A percentile compares a stretch with the other conserved stretches of the same genome.
Evolutionary conservation across 2,113 vertebrate genomes (phyloP).

Genomic region (Rutilus rutilus): DNA sequence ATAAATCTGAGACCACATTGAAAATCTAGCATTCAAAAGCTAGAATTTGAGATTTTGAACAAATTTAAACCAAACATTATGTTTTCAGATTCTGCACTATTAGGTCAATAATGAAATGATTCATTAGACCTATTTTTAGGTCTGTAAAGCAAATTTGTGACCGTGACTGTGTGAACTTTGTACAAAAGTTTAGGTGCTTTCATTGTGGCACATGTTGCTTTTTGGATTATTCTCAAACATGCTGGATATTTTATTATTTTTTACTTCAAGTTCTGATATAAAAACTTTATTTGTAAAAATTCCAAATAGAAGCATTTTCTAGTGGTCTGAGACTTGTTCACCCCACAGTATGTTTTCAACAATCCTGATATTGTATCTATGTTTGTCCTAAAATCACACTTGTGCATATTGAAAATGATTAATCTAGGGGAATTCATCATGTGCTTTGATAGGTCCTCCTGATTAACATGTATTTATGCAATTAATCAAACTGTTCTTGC

Average conservation of each 20-base stretch:
- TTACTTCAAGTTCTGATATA: neutral
- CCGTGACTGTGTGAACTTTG: neutral
- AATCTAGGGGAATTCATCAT: constrained; percentile 56
- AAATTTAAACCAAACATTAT: neutral
- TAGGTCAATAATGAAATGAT: neutral
- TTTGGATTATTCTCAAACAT: neutral
- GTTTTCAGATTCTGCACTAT: neutral
- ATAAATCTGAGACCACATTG: neutral
- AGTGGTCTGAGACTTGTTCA: neutral
- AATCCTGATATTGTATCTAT: constrained; percentile 35
- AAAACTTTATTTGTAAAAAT: neutral
- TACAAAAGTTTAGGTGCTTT: neutral
- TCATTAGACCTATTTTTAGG: too few relatives aligned
- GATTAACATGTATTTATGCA: constrained; percentile 82
- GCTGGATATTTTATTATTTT: neutral
- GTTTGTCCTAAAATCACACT: constrained; percentile 51
- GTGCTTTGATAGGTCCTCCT: constrained; percentile 71
- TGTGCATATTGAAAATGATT: constrained; percentile 59
- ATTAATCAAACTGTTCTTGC: constrained; percentile 76
- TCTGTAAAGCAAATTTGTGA: neutral
- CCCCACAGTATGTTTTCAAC: constrained; percentile 26
- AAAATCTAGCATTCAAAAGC: neutral
- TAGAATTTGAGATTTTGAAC: neutral
- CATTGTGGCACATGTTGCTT: neutral
- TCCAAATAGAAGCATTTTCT: neutral